A percentile compares a stretch with the other conserved stretches of the same genome.
These are phyloP conservation scores for Plotosus lineatus DNA, from an alignment of 2,113 vertebrate genomes.

Conservation along the genomic window DNA sequence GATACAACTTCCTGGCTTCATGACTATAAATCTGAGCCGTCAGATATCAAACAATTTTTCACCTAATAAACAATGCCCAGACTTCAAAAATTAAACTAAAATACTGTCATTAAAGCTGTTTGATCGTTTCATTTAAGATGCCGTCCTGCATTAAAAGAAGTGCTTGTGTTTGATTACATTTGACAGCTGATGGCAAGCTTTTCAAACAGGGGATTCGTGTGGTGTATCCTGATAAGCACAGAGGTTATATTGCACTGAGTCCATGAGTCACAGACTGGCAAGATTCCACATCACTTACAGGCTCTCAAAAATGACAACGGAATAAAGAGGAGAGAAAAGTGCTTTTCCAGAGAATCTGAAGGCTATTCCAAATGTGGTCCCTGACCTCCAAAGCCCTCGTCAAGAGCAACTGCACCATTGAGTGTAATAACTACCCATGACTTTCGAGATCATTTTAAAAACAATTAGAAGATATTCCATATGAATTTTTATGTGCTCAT, in stretches of 20 bases:
- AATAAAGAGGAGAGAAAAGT: constrained; percentile 24
- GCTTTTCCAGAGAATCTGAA: constrained; percentile 35
- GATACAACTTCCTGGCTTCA: background rate
- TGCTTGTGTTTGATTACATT: background rate
- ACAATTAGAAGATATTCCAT: constrained; percentile 6
- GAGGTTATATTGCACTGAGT: constrained; percentile 8
- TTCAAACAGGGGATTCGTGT: constrained; percentile 12
- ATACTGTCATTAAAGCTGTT: background rate
- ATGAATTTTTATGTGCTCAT: background rate
- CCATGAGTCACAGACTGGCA: constrained; percentile 7
- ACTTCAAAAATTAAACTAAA: background rate
- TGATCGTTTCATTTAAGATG: background rate
- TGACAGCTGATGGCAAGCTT: background rate
- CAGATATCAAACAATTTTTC: background rate
- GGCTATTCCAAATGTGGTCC: constrained; percentile 25
- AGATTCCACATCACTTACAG: constrained; percentile 31
- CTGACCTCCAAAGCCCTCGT: constrained; percentile 46
- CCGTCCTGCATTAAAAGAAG: background rate
- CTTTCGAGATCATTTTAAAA: background rate
- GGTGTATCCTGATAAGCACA: constrained; percentile 26
- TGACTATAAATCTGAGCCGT: background rate
- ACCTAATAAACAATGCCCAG: background rate
- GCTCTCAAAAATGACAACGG: constrained; percentile 42
- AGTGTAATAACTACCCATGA: constrained; percentile 31
- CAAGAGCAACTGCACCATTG: constrained; percentile 33